phyloP scores from a whole-genome alignment of 1,140 invertebrate species.

The Gonatopus flavifemur region DNA sequence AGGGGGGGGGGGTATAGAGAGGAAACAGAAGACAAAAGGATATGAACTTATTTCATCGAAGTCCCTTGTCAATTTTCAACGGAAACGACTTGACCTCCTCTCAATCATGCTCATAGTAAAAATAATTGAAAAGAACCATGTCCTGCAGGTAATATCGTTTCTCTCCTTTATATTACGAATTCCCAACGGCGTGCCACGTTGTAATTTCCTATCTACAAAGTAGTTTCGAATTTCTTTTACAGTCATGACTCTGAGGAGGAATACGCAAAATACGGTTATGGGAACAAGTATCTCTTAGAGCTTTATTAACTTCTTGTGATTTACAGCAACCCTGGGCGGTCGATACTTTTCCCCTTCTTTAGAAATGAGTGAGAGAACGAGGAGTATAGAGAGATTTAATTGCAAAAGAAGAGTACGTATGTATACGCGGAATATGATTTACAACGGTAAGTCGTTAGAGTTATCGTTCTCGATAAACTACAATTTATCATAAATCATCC shows the following conservation, averaged over 20 bases:
- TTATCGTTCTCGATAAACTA: conserved; percentile 27
- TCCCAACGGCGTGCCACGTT: too few relatives aligned
- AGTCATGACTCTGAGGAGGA: conserved; percentile 2
- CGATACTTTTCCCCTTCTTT: conserved; percentile 29
- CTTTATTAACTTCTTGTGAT: conserved; percentile 32
- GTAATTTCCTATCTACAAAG: too few relatives aligned
- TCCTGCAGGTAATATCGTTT: too few relatives aligned
- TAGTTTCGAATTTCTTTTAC: conserved; percentile 23
- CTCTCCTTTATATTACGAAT: too few relatives aligned
- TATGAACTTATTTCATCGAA: too few relatives aligned
- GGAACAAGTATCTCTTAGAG: background rate
- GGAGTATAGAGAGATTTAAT: conserved; percentile 32
- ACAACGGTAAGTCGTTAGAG: conserved; percentile 24
- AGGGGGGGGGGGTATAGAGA: too few relatives aligned
- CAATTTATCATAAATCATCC: conserved; percentile 25
- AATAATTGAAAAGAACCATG: too few relatives aligned
- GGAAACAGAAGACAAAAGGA: background rate
- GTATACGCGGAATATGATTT: conserved; percentile 28
- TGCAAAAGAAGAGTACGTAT: conserved; percentile 31
- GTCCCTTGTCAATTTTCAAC: too few relatives aligned
- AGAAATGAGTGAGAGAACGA: conserved; percentile 22
- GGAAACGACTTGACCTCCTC: too few relatives aligned
- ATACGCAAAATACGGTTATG: background rate
- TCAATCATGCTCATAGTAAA: too few relatives aligned
- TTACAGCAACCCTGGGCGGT: conserved; percentile 24